Conservation (phyloP, 2,888 invertebrate species). For the Sipha maydis region DNA sequence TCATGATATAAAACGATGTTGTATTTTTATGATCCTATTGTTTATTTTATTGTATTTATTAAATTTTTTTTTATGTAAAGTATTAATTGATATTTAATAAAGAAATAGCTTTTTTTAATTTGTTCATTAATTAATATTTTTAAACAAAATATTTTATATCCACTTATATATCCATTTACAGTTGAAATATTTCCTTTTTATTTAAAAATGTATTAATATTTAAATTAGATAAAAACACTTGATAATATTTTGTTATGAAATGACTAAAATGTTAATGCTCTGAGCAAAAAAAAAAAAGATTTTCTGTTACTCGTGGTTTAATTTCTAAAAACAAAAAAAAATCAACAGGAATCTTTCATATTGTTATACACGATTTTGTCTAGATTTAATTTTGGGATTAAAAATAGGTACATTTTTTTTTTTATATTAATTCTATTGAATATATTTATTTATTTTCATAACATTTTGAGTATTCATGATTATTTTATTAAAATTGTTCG, state of each 20-base stretch:
- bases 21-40: conserved; percentile 31
- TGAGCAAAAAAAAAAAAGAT: too few relatives aligned
- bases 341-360: neutral
- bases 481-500: neutral
- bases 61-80: neutral
- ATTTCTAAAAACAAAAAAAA: neutral
- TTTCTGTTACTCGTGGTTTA: neutral
- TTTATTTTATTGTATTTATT: conserved; percentile 44
- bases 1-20: conserved; percentile 6
- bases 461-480: neutral
- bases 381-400: neutral
- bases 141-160: neutral
- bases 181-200: neutral
- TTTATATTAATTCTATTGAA: neutral
- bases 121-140: neutral
- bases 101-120: conserved; percentile 27
- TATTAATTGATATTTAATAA: conserved; percentile 17
- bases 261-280: too few relatives aligned
- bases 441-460: neutral
- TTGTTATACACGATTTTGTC: neutral
- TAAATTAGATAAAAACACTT: neutral
- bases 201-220: neutral
- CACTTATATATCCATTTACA: neutral
- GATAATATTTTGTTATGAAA: too few relatives aligned
- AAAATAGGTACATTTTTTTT: neutral